Evolutionary conservation across 2,797 vertebrate species (phyloP).

Genomic region (Antennarius maculatus): DNA sequence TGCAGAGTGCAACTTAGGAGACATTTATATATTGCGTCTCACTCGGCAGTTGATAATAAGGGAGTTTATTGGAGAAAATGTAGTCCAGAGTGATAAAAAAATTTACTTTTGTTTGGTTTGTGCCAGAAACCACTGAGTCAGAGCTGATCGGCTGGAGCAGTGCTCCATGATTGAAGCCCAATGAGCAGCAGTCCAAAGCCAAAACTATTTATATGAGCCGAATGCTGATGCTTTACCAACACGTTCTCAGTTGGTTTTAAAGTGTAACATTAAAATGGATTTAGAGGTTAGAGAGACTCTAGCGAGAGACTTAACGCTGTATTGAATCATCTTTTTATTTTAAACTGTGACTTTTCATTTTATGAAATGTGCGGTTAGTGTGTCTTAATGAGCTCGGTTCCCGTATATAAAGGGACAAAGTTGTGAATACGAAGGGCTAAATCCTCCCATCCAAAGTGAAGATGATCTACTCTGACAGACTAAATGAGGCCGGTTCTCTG

Average conservation of each 20-base stretch:
- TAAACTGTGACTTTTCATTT: conserved; percentile 47
- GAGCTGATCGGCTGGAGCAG: conserved; percentile 51
- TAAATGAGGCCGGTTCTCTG: conserved; percentile 71
- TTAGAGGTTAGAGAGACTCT: conserved; percentile 4
- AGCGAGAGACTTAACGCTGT: conserved; percentile 4
- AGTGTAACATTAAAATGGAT: conserved; percentile 22
- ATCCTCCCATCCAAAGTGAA: conserved; percentile 64
- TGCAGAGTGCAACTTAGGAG: conserved; percentile 39
- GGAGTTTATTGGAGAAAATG: conserved; percentile 39
- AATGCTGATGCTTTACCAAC: conserved; percentile 57
- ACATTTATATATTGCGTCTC: conserved; percentile 41
- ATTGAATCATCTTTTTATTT: conserved; percentile 41
- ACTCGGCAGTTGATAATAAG: conserved; percentile 54
- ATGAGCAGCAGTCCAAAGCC: conserved; percentile 49
- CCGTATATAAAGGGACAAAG: conserved; percentile 53
- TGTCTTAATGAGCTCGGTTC: conserved; percentile 52
- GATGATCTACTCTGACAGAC: conserved; percentile 55
- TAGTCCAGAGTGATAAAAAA: conserved; percentile 15
- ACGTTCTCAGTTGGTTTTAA: conserved; percentile 39
- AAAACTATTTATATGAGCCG: conserved; percentile 65
- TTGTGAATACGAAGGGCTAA: conserved; percentile 44
- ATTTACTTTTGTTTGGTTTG: conserved; percentile 42
- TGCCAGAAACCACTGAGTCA: conserved; percentile 62
- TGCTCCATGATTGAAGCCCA: conserved; percentile 53
- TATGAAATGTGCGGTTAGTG: conserved; percentile 43